A percentile compares a stretch with the other conserved stretches of the same genome.
These are phyloP conservation scores for Actinostola sp. DNA, from an alignment of 92 coral and sea anemone genomes.

Conservation along the genomic window DNA sequence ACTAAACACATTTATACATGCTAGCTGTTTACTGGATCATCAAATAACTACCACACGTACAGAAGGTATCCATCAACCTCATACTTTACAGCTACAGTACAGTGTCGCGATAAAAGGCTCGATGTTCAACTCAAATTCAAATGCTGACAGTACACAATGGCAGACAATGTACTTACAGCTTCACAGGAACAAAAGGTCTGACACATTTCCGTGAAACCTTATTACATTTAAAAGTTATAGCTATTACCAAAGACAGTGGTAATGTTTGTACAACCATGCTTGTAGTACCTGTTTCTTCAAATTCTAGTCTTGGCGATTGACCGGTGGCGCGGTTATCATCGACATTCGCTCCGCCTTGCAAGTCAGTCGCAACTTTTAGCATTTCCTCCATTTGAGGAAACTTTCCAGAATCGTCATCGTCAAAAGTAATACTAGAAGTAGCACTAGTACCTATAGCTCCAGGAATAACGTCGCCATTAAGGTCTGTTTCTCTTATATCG, in stretches of 20 bases:
- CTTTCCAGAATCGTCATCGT: constrained; percentile 74
- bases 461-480: constrained; percentile 92
- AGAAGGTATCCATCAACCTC: too few species aligned
- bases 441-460: constrained; percentile 89
- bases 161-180: neutral
- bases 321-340: constrained; percentile 59
- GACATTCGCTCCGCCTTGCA: constrained; percentile 79
- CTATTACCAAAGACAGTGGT: neutral
- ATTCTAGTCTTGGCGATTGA: constrained; percentile 75
- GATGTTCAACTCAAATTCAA: constrained; percentile 2
- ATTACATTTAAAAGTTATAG: neutral
- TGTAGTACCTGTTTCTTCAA: constrained; percentile 75
- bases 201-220: neutral
- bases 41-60: too few species aligned
- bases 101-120: too few species aligned
- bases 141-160: neutral
- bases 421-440: constrained; percentile 81
- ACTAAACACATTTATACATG: too few species aligned
- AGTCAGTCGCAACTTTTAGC: constrained; percentile 97
- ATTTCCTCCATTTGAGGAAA: constrained; percentile 98
- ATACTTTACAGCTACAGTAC: too few species aligned
- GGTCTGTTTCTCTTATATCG: constrained; percentile 90
- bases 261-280: neutral
- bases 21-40: too few species aligned
- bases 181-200: neutral